These are phyloP conservation scores for Corythucha ciliata DNA, from an alignment of 2,888 invertebrate genomes.

Conservation along the genomic window DNA sequence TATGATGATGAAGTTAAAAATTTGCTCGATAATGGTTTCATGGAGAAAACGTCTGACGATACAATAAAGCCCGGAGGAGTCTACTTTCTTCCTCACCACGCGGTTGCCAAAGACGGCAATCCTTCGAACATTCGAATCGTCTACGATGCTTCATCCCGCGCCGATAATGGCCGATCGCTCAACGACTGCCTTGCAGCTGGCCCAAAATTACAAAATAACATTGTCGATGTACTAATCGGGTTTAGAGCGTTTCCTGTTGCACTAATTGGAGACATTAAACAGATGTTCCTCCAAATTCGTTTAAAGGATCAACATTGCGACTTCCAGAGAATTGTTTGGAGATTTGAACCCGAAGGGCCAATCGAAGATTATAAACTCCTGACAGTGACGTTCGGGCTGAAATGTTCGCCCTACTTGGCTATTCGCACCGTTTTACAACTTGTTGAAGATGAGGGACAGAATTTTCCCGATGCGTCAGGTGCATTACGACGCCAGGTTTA, in stretches of 20 bases:
- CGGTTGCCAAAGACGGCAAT: too few relatives aligned
- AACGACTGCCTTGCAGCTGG: constrained; percentile 33
- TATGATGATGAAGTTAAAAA: too few relatives aligned
- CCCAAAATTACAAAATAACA: constrained; percentile 38
- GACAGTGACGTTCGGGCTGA: constrained; percentile 33
- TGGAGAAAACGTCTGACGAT: too few relatives aligned
- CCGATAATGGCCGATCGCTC: constrained; percentile 11
- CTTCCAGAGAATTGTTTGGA: constrained; percentile 35
- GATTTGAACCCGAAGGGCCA: constrained; percentile 16
- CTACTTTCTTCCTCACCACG: too few relatives aligned
- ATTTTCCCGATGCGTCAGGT: constrained; percentile 25
- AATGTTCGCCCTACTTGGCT: constrained; percentile 30
- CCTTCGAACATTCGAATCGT: constrained; percentile 38
- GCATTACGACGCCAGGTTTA: constrained; percentile 17
- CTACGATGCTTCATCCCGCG: constrained; percentile 25
- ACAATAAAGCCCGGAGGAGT: too few relatives aligned
- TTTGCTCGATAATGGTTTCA: too few relatives aligned
- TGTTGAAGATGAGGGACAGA: constrained; percentile 21
- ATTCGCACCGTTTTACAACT: constrained; percentile 29
- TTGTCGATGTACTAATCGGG: constrained; percentile 33
- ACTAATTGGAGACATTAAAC: constrained; percentile 4
- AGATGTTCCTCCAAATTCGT: constrained; percentile 19
- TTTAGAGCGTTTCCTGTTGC: constrained; percentile 4
- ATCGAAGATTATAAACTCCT: constrained; percentile 19
- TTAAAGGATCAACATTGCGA: constrained; percentile 26